These are phyloP conservation scores for Argyresthia goedartella DNA, from an alignment of 2,888 invertebrate species.

Conservation along the genomic window DNA sequence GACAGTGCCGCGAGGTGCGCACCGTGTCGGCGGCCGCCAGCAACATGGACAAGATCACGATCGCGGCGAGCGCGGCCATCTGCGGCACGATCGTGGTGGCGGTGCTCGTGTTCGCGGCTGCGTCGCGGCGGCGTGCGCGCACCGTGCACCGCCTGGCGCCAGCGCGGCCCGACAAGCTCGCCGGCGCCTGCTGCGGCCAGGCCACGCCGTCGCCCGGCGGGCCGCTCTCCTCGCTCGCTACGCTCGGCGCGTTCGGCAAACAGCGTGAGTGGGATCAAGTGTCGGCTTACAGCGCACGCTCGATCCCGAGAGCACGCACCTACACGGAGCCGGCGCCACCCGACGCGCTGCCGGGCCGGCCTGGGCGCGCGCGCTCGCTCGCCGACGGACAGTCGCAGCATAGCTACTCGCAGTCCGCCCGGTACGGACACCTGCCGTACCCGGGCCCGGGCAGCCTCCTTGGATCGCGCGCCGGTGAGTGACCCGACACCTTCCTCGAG, in stretches of 20 bases:
- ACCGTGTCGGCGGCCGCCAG: slow-evolving; percentile 86
- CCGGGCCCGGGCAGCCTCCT: slow-evolving; percentile 77
- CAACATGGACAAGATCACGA: slow-evolving; percentile 96
- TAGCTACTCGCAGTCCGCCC: slow-evolving; percentile 87
- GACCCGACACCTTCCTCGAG: slow-evolving; percentile 16
- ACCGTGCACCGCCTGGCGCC: slow-evolving; percentile 79
- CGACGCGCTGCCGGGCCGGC: slow-evolving; percentile 85
- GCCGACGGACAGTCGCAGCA: slow-evolving; percentile 93
- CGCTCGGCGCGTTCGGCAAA: slow-evolving; percentile 86
- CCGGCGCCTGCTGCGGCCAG: slow-evolving; percentile 85
- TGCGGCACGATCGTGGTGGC: slow-evolving; percentile 93
- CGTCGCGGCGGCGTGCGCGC: slow-evolving; percentile 82
- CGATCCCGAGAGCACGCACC: slow-evolving; percentile 89
- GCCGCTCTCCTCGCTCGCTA: slow-evolving; percentile 85
- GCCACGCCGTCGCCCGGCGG: slow-evolving; percentile 82
- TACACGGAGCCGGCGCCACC: slow-evolving; percentile 74
- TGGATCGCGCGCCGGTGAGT: slow-evolving; percentile 61
- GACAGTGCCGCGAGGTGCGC: slow-evolving; percentile 90
- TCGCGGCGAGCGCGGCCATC: slow-evolving; percentile 93
- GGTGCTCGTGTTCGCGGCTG: slow-evolving; percentile 90
- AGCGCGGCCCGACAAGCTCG: slow-evolving; percentile 80
- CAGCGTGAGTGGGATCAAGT: slow-evolving; percentile 82
- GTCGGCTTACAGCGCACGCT: slow-evolving; percentile 91
- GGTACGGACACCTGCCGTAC: slow-evolving; percentile 82
- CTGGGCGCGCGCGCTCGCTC: slow-evolving; percentile 82